Base-by-base conservation (phyloP, 2,113 vertebrate genomes). In the Notarius quadriscutis region DNA sequence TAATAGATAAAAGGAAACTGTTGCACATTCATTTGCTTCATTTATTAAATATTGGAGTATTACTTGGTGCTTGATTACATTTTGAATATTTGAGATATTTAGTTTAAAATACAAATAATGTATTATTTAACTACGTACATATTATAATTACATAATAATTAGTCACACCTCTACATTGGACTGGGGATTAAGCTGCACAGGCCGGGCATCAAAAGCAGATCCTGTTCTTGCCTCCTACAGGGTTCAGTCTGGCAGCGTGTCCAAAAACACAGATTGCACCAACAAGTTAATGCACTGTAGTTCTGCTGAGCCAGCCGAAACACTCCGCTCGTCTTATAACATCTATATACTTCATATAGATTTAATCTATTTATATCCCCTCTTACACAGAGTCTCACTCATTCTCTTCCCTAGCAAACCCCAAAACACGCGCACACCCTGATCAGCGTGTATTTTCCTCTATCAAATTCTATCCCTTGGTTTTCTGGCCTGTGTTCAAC, bases 181-280 rank as follows among this genome's bases (percentile, higher is more conserved):
- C 71, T 6, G 34, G 34, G 7, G 34, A 74, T 75, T 80, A 81
- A 41, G 25, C 57, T 83, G 69, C 69, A 86, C 80, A 86, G 75
- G 75, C 15, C 5, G 50, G 50, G 58, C 34, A 15, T 50, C 57
- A 17, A 80, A 67, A 90, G 87, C 89, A 87, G 87, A 86, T 74
- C 74, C 48, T 86, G 87, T 87, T 90, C 87, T 84, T 82, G 15
- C 30, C 87, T 82, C 81, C 89, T 81, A 80, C 72, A 69, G 81
- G 57, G 87, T 69, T 84, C 75, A 60, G 75, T 81, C 77, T 90
- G 89, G 89, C 87, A 86, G 55, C 18, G 27, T 83, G 84, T 80
- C 65, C 53, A 41, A 85, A 72, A 41, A 53, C 80, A 79, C 79
- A 63, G 72, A 84, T 74, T 86, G 84, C 22, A 69, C 71, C 10